Base-by-base conservation (phyloP, 2,888 invertebrate species). In the Gymnosoma rotundatum region DNA sequence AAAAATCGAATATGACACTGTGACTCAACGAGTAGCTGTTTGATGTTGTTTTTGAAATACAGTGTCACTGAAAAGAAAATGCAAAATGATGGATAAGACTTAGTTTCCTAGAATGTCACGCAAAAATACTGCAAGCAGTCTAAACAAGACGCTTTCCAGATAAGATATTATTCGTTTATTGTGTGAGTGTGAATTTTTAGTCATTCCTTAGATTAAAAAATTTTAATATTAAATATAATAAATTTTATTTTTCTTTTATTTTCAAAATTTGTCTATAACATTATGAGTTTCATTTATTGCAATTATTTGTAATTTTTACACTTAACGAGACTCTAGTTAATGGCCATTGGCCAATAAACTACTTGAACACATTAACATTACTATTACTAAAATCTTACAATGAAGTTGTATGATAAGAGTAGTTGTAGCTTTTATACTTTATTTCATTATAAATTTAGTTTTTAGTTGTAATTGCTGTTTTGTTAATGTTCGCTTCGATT, bases 291-390 rank as follows among this genome's bases (percentile, higher is more conserved):
- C 73, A 73, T 79, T 58, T 52, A 21, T 67, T 21, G 54, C 50
- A 58, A 63, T 75, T 75, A 21, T 70, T 73, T 38, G 72, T 14
- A n/a, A 61, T 75, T 78, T 69, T 66, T 69, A 58, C 76, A 78
- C 50, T 63, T 74, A 73, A 63, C 45, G 78, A 78, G 58, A 66
- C 74, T 81, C 75, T 76, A 73, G 78, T 85, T 83, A 83, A 81
- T 85, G 86, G 83, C 81, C 86, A 86, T 81, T 85, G 86, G 84
- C 81, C 86, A 86, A 86, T 86, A 84, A 84, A 86, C 86, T 86
- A 66, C 56, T 58, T 64, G 38, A 58, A 64, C 63, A 75, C 81
- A 75, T 63, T 75, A 16, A 56, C 36, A 75, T 6, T 18, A 66
- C 32, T 0, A 32, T 6, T 32, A 32, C 32, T 32, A 20, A 70